Percentiles rank a stretch among this genome's conserved stretches.
Evolutionary conservation across 2,888 invertebrate species (phyloP).

Genomic region (Spialia ferax): DNA sequence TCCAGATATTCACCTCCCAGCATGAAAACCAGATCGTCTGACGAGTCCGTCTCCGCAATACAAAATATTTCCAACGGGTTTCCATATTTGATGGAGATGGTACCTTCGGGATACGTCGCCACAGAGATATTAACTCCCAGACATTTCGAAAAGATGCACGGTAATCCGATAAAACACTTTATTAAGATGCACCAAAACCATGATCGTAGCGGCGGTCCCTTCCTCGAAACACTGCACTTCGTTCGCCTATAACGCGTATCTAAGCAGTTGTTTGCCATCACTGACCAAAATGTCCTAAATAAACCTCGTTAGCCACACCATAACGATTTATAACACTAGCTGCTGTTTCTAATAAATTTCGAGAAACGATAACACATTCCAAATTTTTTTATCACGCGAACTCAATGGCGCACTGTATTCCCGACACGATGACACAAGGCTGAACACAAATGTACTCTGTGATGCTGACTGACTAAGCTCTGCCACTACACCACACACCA

Average conservation of each 20-base stretch:
- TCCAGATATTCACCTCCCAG: constrained; percentile 51
- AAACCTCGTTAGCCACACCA: constrained; percentile 66
- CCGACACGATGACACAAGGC: constrained; percentile 69
- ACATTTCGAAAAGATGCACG: constrained; percentile 69
- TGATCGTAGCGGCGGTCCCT: constrained; percentile 63
- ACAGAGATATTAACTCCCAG: constrained; percentile 64
- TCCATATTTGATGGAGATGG: constrained; percentile 86
- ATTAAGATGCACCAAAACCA: constrained; percentile 74
- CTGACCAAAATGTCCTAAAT: constrained; percentile 54
- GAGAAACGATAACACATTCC: constrained; percentile 69
- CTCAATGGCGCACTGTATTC: constrained; percentile 78
- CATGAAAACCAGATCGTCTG: constrained; percentile 77
- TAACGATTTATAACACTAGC: constrained; percentile 60
- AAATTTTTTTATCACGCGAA: constrained; percentile 64
- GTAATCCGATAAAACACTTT: constrained; percentile 69
- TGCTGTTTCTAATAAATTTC: constrained; percentile 55
- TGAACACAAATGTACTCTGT: neutral
- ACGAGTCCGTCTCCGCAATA: constrained; percentile 76
- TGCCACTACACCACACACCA: constrained; percentile 49
- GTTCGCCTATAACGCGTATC: constrained; percentile 59
- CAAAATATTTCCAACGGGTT: constrained; percentile 88
- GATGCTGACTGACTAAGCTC: constrained; percentile 59
- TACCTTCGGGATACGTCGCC: constrained; percentile 83
- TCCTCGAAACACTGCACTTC: constrained; percentile 66
- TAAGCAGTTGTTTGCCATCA: constrained; percentile 67